phyloP scores from a whole-genome alignment of 2,113 vertebrate genomes.

The Ranitomeya variabilis region DNA sequence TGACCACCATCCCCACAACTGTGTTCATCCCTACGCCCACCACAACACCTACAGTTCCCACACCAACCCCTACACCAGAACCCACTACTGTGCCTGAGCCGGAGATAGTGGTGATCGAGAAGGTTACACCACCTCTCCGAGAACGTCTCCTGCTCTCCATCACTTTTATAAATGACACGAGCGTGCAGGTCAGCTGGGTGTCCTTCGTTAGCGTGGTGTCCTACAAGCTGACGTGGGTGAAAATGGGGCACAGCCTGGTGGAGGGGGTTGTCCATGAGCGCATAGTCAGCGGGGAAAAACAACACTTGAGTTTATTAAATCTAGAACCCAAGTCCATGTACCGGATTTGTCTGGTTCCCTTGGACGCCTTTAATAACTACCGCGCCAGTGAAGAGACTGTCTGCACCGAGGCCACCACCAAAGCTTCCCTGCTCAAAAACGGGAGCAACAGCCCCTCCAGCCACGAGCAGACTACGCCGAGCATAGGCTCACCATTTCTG shows the following conservation, averaged over 20 bases:
- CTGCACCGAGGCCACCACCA: constrained; percentile 88
- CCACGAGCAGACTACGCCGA: constrained; percentile 86
- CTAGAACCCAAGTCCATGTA: constrained; percentile 90
- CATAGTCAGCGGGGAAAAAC: constrained; percentile 87
- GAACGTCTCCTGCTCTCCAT: constrained; percentile 89
- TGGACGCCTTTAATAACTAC: constrained; percentile 90
- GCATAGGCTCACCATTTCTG: constrained; percentile 87
- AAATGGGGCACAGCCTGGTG: constrained; percentile 89
- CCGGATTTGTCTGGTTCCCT: constrained; percentile 89
- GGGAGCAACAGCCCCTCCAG: constrained; percentile 81
- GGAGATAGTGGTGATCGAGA: constrained; percentile 67
- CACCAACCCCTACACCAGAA: constrained; percentile 69
- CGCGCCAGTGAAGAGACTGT: constrained; percentile 87
- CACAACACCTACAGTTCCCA: constrained; percentile 62
- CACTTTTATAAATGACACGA: constrained; percentile 87
- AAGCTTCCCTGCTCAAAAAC: constrained; percentile 73
- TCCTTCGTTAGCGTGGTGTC: constrained; percentile 87
- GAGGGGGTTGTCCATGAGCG: constrained; percentile 88
- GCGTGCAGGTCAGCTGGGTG: constrained; percentile 90
- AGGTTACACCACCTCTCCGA: constrained; percentile 77
- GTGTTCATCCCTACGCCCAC: constrained; percentile 62
- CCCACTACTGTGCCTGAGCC: constrained; percentile 71
- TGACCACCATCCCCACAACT: constrained; percentile 63
- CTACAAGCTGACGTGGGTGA: constrained; percentile 96
- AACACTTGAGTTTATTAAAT: constrained; percentile 80